Conservation (phyloP, 2,797 vertebrate species). For the Kryptolebias ocellatus region DNA sequence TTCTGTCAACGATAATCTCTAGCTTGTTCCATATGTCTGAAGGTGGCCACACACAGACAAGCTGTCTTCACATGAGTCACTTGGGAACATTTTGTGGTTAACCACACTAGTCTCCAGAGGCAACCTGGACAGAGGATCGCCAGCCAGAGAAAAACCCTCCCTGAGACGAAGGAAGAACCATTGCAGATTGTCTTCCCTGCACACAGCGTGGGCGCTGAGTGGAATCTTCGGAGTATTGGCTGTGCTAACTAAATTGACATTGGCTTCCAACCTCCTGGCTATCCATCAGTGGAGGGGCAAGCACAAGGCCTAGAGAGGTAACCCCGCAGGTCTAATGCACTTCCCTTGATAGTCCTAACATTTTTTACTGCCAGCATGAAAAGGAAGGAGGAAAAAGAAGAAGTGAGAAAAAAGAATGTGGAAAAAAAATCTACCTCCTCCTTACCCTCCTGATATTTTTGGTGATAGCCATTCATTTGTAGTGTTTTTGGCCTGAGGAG, state of each 20-base stretch:
- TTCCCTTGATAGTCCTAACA: conserved; percentile 34
- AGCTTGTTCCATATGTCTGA: conserved; percentile 62
- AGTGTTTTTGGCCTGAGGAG: conserved; percentile 68
- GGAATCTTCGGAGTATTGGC: conserved; percentile 73
- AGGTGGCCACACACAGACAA: conserved; percentile 66
- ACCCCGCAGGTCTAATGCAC: conserved; percentile 52
- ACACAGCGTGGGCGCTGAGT: conserved; percentile 57
- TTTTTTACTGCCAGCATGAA: conserved; percentile 52
- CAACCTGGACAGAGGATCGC: conserved; percentile 62
- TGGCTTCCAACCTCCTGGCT: conserved; percentile 74
- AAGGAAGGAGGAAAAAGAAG: conserved; percentile 10
- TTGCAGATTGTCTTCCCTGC: conserved; percentile 56
- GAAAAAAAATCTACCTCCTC: conserved; percentile 38
- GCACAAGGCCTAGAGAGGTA: conserved; percentile 49
- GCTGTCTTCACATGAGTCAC: conserved; percentile 67
- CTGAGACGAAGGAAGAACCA: conserved; percentile 43
- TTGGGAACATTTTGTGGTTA: conserved; percentile 68
- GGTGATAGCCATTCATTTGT: conserved; percentile 73
- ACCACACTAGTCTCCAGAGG: conserved; percentile 62
- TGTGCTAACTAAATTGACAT: conserved; percentile 79
- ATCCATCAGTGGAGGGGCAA: conserved; percentile 70
- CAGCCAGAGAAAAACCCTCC: conserved; percentile 68
- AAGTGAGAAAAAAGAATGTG: conserved; percentile 30
- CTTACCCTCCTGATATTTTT: conserved; percentile 52
- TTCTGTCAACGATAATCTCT: conserved; percentile 61